A percentile compares a stretch with the other conserved stretches of the same genome.
These are phyloP conservation scores for Chiridota heheva DNA, from an alignment of 35 echinoderm and acorn worm genomes.

Conservation along the genomic window DNA sequence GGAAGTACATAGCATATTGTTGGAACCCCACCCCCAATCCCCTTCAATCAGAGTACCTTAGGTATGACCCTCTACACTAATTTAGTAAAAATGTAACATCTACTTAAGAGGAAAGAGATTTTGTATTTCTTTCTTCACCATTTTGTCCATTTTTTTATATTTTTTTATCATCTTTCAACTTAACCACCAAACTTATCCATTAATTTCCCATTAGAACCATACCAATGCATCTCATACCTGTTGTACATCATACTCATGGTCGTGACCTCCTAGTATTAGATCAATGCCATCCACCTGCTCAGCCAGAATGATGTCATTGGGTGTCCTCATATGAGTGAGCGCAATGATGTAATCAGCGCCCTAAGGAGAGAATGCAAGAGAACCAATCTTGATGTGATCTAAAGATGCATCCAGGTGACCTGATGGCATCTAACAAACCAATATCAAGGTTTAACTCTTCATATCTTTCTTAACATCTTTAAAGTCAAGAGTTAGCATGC, in stretches of 20 bases:
- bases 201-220: not conserved
- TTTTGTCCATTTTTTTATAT: too few relatives aligned
- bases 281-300: slow-evolving; percentile 69
- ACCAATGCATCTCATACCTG: slow-evolving; percentile 19
- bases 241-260: slow-evolving; percentile 72
- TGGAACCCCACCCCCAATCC: too few relatives aligned
- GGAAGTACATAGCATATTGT: too few relatives aligned
- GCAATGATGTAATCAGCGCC: slow-evolving; percentile 79
- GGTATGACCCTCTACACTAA: too few relatives aligned
- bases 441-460: not conserved
- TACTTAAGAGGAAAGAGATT: too few relatives aligned
- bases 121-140: too few relatives aligned
- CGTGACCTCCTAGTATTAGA: slow-evolving; percentile 72
- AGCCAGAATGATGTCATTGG: slow-evolving; percentile 75
- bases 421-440: not conserved
- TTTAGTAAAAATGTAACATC: too few relatives aligned
- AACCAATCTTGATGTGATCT: not conserved
- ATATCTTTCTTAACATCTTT: not conserved
- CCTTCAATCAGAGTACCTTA: too few relatives aligned
- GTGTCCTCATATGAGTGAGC: slow-evolving; percentile 80
- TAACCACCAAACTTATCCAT: not conserved
- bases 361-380: slow-evolving; percentile 34
- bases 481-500: not conserved
- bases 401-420: not conserved
- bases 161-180: too few relatives aligned